Percentiles rank a stretch among this genome's conserved stretches.
Conservation (phyloP, 1,140 invertebrate species). For the Anastatus disparis region DNA sequence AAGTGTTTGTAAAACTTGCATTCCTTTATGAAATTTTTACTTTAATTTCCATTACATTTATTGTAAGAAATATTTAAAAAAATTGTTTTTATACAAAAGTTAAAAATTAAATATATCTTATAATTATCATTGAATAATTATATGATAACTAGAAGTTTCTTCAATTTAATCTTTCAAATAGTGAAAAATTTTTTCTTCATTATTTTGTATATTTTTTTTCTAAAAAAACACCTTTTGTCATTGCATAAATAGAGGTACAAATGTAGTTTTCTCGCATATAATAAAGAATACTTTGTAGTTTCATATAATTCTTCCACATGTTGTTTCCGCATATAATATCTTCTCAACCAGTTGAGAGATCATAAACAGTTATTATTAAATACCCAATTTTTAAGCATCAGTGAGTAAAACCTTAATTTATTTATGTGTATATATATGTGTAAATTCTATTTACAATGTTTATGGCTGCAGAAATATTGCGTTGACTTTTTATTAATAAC, state of each 20-base stretch:
- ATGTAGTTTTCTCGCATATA: constrained; percentile 3
- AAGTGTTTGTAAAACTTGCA: too few relatives aligned
- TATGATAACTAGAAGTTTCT: too few relatives aligned
- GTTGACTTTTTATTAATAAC: background rate
- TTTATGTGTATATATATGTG: background rate
- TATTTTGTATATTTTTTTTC: constrained; percentile 2
- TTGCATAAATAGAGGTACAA: constrained; percentile 36
- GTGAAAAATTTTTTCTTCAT: too few relatives aligned
- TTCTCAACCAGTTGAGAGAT: constrained; percentile 37
- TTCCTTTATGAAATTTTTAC: too few relatives aligned
- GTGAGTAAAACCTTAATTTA: background rate
- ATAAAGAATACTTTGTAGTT: constrained; percentile 2
- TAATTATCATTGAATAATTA: too few relatives aligned
- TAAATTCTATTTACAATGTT: constrained; percentile 49
- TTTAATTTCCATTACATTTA: too few relatives aligned
- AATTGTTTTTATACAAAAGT: background rate
- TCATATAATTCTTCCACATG: background rate
- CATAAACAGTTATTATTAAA: background rate
- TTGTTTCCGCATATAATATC: background rate
- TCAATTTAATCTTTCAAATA: too few relatives aligned
- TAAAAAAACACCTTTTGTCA: constrained; percentile 38
- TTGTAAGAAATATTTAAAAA: background rate
- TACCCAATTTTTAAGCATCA: background rate
- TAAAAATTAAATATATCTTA: too few relatives aligned
- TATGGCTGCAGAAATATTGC: constrained; percentile 45